Evolutionary conservation across 2,888 invertebrate species (phyloP), one percentile per base, ranked within the genome.

Genomic region (Thymelicus sylvestris): DNA sequence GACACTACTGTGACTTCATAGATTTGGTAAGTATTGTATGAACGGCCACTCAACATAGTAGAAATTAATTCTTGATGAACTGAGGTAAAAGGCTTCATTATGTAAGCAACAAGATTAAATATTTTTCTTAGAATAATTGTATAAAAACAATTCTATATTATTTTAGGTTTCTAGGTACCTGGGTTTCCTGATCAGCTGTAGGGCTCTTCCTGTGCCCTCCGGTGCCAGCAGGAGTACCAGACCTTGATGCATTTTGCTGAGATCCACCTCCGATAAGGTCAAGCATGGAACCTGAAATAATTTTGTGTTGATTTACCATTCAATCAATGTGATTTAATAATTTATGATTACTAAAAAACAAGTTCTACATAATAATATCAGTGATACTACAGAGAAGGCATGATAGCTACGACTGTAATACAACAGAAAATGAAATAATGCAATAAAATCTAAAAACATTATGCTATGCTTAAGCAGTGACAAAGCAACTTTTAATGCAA

Each of bases 111-210:
- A 19, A 19, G 19, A 19, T 19, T 19, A 19, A 19, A 19, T 19
- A 19, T 19, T 19, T 19, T 19, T 19, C 19, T 19, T 19, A 19
- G 19, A 19, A 19, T 19, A 19, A 19, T 19, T 19, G 19, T 31
- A 31, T 31, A 31, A 31, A 31, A 31, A 31, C 31, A 31, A 31
- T 31, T 31, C 31, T 31, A 31, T 31, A 31, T 31, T 31, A 31
- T 31, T 5, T 5, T 5, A 31, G 31, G 31, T 5, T 31, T 31
- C 5, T 31, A 19, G 6, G 94, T 84, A 93, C 96, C 92, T 98
- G 98, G 61, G 96, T 96, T 75, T 97, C 96, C 90, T 98, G 97
- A 87, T 98, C 98, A 77, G 96, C 95, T 2, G 97, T 97, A 66
- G 98, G 97, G 79, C 98, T 98, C 89, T 97, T 97, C 81, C 97